Evolutionary conservation across 2,888 invertebrate genomes (phyloP).

Genomic region (Lathronympha strigana): DNA sequence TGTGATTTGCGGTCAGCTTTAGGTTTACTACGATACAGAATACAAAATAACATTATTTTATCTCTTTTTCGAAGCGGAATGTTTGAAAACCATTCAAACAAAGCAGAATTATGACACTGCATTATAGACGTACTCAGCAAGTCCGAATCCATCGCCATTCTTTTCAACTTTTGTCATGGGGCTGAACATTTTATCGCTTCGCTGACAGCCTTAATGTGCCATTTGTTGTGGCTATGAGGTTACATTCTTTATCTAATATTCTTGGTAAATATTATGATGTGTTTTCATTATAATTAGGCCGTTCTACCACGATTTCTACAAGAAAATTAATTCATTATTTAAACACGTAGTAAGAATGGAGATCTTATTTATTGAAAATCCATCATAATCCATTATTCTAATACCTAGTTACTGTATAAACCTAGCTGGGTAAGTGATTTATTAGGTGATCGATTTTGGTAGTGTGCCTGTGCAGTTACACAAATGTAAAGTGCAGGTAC

Average conservation of each 20-base stretch:
- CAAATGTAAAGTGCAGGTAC: no score
- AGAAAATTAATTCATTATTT: not conserved
- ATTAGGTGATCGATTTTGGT: conserved; percentile 9
- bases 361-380: conserved; percentile 3
- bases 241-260: conserved; percentile 17
- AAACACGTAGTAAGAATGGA: not conserved
- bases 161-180: conserved; percentile 25
- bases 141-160: conserved; percentile 17
- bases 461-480: no score
- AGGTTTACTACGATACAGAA: not conserved
- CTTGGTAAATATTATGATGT: conserved; percentile 1
- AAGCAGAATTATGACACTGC: conserved; percentile 6
- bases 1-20: not conserved
- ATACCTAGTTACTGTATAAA: not conserved
- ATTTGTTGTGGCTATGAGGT: conserved; percentile 22
- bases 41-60: not conserved
- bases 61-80: no score
- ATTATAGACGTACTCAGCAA: not conserved
- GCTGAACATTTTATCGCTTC: conserved; percentile 20
- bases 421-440: not conserved
- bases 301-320: not conserved
- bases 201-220: conserved; percentile 29
- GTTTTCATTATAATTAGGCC: not conserved
- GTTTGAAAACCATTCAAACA: conserved; percentile 6
- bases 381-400: conserved; percentile 5